Base-by-base conservation (phyloP, 2,113 vertebrate genomes). In the Dendrocopos noguchii region DNA sequence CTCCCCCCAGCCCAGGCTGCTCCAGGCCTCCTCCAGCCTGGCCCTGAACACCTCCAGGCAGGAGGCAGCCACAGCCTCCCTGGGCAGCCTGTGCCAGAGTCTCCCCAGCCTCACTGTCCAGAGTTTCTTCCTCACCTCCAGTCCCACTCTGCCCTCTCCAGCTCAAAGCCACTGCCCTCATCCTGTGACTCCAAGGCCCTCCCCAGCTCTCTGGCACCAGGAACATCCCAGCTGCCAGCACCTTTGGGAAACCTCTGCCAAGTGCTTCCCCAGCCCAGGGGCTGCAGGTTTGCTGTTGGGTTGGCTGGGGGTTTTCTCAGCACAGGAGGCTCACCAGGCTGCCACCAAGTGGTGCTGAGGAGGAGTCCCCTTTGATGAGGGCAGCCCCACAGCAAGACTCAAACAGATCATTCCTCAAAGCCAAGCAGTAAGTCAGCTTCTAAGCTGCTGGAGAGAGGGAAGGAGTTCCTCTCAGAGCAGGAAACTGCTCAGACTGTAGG, bases 221-320 rank as follows among this genome's bases (percentile, higher is more conserved):
- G 84, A 94, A 56, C 6, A 53, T 31, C 71, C 46, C 25, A 72
- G 60, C 13, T 21, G 18, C 15, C 33, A 75, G 28, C 46, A 73
- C 13, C 15, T 53, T 73, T 16, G 7, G 9, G 15, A 67, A 80
- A 7, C 7, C 2, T 52, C 44, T 56, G 16, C 39, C 57, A 91
- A 57, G 4, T 8, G 5, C 22, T 92, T n/a, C 47, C 39, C 21
- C 20, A 7, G 2, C 4, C 14, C 13, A 15, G 0, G 4, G 47
- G 56, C 46, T 28, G 1, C 5, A 50, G 20, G 2, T 9, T 18
- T 55, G 53, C 13, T 55, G 53, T 28, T 28, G 27, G 24, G 24
- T 57, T 57, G 50, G 21, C 50, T 47, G 47, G 36, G 61, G 14
- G 28, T 14, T 19, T 61, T 61, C 57, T 12, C 18, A 87, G 42